These are phyloP conservation scores for Alca torda DNA, from an alignment of 2,797 vertebrate species.

Conservation along the genomic window DNA sequence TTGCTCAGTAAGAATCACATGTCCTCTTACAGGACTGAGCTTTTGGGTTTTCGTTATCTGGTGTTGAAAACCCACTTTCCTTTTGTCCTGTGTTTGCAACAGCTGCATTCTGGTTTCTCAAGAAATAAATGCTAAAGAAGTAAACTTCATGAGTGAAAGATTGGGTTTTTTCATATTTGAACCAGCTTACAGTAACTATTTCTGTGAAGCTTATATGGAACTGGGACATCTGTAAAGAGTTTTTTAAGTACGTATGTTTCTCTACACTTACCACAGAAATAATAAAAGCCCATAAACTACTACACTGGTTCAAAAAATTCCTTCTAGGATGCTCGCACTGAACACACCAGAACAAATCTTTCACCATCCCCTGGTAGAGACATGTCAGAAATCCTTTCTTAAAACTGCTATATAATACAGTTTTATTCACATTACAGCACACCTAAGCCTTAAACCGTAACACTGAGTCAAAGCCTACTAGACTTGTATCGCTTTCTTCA, in stretches of 20 bases:
- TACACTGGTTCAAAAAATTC: constrained; percentile 1
- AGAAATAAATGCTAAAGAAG: not conserved
- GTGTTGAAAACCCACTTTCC: not conserved
- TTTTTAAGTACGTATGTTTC: not conserved
- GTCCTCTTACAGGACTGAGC: not conserved
- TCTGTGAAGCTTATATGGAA: not conserved
- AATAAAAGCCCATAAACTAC: constrained; percentile 26
- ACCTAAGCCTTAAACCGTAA: not conserved
- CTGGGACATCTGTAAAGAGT: not conserved
- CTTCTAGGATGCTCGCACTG: not conserved
- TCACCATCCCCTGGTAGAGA: not conserved
- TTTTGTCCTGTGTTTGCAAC: not conserved
- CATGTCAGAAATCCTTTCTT: not conserved
- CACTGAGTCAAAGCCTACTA: not conserved
- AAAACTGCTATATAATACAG: not conserved
- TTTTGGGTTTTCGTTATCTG: not conserved
- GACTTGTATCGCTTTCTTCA: not conserved
- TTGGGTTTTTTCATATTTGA: not conserved
- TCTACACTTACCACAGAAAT: constrained; percentile 29
- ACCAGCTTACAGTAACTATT: not conserved
- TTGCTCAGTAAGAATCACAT: not conserved
- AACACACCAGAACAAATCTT: constrained; percentile 1
- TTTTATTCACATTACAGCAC: not conserved
- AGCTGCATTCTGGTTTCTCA: not conserved
- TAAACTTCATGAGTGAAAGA: not conserved